These are phyloP conservation scores for Spatulosminthurus flaviceps DNA, from an alignment of 2,888 invertebrate species.

Conservation along the genomic window DNA sequence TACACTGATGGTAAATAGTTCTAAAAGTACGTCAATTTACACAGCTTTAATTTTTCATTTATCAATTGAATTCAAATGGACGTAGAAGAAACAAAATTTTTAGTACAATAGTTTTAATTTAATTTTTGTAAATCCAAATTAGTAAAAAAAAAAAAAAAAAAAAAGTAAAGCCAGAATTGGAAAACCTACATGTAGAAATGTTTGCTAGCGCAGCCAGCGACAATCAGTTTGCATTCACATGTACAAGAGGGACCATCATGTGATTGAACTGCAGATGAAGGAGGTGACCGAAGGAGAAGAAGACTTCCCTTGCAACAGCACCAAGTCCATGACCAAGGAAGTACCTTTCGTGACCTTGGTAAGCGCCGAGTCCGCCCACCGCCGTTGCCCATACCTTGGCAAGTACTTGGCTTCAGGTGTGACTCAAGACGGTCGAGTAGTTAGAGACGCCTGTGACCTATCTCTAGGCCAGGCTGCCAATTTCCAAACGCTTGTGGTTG, in stretches of 20 bases:
- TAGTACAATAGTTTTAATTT: too few species aligned
- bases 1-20: too few species aligned
- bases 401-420: slow-evolving; percentile 62
- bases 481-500: slow-evolving; percentile 63
- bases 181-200: too few species aligned
- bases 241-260: slow-evolving; percentile 75
- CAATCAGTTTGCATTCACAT: slow-evolving; percentile 82
- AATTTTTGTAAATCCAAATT: too few species aligned
- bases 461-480: slow-evolving; percentile 47
- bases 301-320: slow-evolving; percentile 37
- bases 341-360: slow-evolving; percentile 57
- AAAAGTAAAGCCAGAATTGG: too few species aligned
- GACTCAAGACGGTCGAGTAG: slow-evolving; percentile 57
- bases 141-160: too few species aligned
- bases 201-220: slow-evolving; percentile 72
- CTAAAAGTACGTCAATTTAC: too few species aligned
- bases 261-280: slow-evolving; percentile 75
- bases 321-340: neutral
- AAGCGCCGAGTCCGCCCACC: slow-evolving; percentile 55
- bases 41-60: too few species aligned
- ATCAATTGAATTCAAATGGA: too few species aligned
- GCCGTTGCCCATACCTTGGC: slow-evolving; percentile 61
- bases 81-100: too few species aligned
- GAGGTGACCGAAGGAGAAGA: slow-evolving; percentile 15
- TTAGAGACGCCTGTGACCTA: slow-evolving; percentile 46